Evolutionary conservation across 2,113 vertebrate species (phyloP).

Genomic region (Rhagologus leucostigma): DNA sequence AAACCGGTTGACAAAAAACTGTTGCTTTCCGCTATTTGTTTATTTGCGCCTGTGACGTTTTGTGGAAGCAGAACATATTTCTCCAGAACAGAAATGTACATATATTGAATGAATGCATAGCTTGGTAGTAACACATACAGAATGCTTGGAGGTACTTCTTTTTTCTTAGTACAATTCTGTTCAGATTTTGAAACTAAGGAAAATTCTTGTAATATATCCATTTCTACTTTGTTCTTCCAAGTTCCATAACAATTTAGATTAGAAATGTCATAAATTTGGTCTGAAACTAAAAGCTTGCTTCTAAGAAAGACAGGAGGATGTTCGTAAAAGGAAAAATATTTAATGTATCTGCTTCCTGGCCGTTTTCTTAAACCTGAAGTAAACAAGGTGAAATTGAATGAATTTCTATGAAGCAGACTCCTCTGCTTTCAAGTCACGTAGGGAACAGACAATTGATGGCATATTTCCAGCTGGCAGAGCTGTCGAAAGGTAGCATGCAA

Average conservation of each 20-base stretch:
- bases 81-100: neutral
- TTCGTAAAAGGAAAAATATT: neutral
- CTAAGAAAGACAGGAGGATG: neutral
- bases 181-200: neutral
- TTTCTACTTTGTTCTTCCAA: neutral
- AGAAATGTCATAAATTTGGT: neutral
- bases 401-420: conserved; percentile 41
- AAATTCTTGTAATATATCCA: neutral
- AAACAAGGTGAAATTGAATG: conserved; percentile 31
- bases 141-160: neutral
- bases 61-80: fast-evolving
- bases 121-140: neutral
- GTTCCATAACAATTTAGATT: neutral
- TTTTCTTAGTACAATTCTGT: neutral
- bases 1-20: fast-evolving
- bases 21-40: neutral
- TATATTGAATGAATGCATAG: neutral
- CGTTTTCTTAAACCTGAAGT: neutral
- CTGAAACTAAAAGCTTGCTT: neutral
- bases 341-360: neutral
- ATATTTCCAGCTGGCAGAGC: conserved; percentile 54
- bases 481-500: conserved; percentile 32
- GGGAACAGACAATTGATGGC: conserved; percentile 47
- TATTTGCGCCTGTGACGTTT: neutral
- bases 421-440: conserved; percentile 26